Evolutionary conservation across 2,797 vertebrate species (phyloP).

Genomic region (Uromys caudimaculatus): DNA sequence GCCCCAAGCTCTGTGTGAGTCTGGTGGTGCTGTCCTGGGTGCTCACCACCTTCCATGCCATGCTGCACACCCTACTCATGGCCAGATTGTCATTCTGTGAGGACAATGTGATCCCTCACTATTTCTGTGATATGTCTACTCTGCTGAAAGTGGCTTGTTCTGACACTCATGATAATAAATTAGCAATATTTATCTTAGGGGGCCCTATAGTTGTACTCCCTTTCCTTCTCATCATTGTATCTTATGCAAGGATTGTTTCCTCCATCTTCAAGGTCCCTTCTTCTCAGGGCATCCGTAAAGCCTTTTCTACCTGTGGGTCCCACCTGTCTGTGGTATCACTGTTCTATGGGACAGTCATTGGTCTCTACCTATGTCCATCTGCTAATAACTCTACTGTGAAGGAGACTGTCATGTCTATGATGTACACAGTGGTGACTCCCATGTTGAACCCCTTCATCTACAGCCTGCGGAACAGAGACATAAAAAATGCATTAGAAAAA

Average conservation of each 20-base stretch:
- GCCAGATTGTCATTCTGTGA: not conserved
- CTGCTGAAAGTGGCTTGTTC: constrained; percentile 72
- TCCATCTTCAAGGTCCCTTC: constrained; percentile 65
- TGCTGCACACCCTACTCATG: constrained; percentile 55
- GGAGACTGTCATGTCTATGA: not conserved
- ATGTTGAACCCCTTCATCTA: too few species aligned
- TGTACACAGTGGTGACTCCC: too few species aligned
- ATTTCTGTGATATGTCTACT: constrained; percentile 77
- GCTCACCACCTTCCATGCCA: constrained; percentile 49
- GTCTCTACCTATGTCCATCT: constrained; percentile 58
- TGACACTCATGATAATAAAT: constrained; percentile 62
- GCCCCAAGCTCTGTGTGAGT: constrained; percentile 53
- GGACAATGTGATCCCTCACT: constrained; percentile 64
- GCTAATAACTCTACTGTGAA: not conserved
- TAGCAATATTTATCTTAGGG: constrained; percentile 49
- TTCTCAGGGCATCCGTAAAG: not conserved
- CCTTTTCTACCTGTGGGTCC: constrained; percentile 1
- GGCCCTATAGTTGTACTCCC: constrained; percentile 63
- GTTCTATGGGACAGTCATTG: constrained; percentile 61
- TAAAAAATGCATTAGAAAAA: too few species aligned
- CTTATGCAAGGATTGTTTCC: constrained; percentile 59
- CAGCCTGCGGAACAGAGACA: too few species aligned
- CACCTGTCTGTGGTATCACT: constrained; percentile 32
- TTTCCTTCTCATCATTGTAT: constrained; percentile 68
- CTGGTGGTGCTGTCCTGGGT: constrained; percentile 53